Evolutionary conservation across 1,140 invertebrate genomes (phyloP), one percentile per base, ranked within the genome.

Genomic region (Matsumurasca onukii): DNA sequence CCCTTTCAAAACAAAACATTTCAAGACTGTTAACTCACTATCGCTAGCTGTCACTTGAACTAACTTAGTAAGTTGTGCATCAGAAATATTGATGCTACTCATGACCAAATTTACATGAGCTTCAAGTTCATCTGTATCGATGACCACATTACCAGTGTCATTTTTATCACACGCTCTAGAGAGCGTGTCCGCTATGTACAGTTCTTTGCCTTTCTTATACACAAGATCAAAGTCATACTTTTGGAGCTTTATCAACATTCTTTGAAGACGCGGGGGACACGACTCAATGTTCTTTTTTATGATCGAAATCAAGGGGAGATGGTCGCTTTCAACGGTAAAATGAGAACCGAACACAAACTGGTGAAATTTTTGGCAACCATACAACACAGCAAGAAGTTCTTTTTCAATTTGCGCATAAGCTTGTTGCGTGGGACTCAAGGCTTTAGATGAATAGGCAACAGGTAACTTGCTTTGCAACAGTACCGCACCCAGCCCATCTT

Each of bases 381-480:
- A 77, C 31, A 71, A 67, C 3, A 82, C 74, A 57, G 75, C 78
- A 3, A 80, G 70, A 3, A 74, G 71, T 73, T 83, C 80, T 67
- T 79, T 80, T 66, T 82, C 79, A 13, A 81, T 80, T 64, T 80
- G 77, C 15, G 76, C 72, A 69, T 82, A 82, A n/a, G 73, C 72
- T 67, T 74, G 68, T 71, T 82, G 76, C 3, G 74, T 69, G 22
- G 69, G n/a, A 51, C 49, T 51, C n/a, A 51, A 51, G 3, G 49
- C 49, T 51, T 51, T 51, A 20, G 49, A 51, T 3, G 49, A 17
- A n/a, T 51, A 51, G n/a, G n/a, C 49, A 5, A n/a, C 49, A 3
- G 49, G 49, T 22, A 51, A n/a, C 5, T 22, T 22, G 24, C 24
- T n/a, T 51, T 51, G 49, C 49, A 51, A n/a, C 3, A 22, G 17